Percentiles rank a stretch among this genome's conserved stretches.
These are phyloP conservation scores for Dendropsophus ebraccatus DNA, from an alignment of 2,113 vertebrate genomes.

Conservation along the genomic window DNA sequence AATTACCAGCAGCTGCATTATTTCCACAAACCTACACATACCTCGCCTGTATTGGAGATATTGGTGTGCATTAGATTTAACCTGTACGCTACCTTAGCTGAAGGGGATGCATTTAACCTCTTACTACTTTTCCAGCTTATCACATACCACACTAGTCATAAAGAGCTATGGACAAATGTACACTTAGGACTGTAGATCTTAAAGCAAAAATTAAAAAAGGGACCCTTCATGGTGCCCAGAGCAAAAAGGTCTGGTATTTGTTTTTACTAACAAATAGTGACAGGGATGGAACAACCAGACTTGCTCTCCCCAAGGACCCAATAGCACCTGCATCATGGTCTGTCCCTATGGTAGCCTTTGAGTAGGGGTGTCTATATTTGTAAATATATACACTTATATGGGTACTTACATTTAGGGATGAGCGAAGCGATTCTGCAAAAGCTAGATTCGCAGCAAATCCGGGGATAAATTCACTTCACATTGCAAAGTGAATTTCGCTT, in stretches of 20 bases:
- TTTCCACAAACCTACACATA: constrained; percentile 89
- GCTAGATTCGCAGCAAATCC: no score
- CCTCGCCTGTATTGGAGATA: constrained; percentile 89
- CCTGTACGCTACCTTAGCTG: constrained; percentile 64
- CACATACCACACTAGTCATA: neutral
- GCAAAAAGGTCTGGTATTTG: neutral
- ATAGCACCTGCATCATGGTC: neutral
- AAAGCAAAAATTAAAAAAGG: neutral
- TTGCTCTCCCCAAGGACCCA: neutral
- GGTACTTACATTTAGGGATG: no score
- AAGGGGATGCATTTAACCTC: neutral
- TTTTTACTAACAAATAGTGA: neutral
- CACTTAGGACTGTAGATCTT: neutral
- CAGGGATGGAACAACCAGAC: neutral
- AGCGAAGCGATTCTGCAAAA: no score
- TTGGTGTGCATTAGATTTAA: constrained; percentile 87
- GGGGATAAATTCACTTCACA: no score
- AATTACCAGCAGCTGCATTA: constrained; percentile 85
- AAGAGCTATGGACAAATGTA: neutral
- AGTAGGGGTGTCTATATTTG: neutral
- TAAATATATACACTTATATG: neutral
- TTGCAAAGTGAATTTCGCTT: no score
- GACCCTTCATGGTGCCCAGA: neutral
- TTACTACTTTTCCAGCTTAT: neutral
- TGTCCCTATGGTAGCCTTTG: neutral